These are phyloP conservation scores for Lasioglossum villosulum DNA, from an alignment of 2,888 invertebrate species.

Conservation along the genomic window DNA sequence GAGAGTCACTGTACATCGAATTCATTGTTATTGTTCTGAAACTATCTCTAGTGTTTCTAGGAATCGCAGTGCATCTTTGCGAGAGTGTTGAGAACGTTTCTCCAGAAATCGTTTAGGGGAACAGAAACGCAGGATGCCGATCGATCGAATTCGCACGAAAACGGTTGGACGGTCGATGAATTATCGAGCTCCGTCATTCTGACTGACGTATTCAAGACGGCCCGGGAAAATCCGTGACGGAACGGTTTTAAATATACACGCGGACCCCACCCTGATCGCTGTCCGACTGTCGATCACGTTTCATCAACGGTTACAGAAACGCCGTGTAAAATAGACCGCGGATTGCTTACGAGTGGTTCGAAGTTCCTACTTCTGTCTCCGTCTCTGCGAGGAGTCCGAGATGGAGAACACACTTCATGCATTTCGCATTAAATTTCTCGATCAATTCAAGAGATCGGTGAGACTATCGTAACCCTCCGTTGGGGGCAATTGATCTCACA, in stretches of 20 bases:
- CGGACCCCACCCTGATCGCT: conserved; percentile 55
- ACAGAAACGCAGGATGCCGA: background rate
- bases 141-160: background rate
- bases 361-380: conserved; percentile 32
- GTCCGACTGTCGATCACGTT: conserved; percentile 73
- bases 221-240: conserved; percentile 75
- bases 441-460: background rate
- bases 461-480: background rate
- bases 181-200: conserved; percentile 60
- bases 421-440: background rate
- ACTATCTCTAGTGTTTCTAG: background rate
- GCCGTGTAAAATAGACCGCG: conserved; percentile 41
- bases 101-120: background rate
- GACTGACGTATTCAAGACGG: conserved; percentile 65
- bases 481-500: background rate
- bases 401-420: background rate
- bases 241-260: conserved; percentile 75
- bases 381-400: background rate
- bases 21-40: too few relatives aligned
- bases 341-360: conserved; percentile 26
- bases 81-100: conserved; percentile 22
- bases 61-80: background rate
- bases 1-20: too few relatives aligned
- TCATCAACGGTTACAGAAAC: conserved; percentile 60
- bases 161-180: conserved; percentile 46